A percentile compares a stretch with the other conserved stretches of the same genome.
phyloP scores from a whole-genome alignment of 2,888 invertebrate genomes.

The Heliconius ethilla region DNA sequence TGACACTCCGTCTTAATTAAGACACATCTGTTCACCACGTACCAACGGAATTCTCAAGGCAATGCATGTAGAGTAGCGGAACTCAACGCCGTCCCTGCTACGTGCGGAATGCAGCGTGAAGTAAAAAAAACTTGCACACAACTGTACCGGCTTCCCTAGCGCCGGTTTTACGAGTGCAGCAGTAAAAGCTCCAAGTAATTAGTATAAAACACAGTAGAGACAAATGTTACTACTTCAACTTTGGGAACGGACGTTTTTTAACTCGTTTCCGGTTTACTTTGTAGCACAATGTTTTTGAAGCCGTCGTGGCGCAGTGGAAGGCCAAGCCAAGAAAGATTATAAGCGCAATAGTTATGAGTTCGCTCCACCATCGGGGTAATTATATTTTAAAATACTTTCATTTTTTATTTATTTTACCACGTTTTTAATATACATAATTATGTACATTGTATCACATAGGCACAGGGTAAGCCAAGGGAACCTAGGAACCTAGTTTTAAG shows the following conservation, averaged over 20 bases:
- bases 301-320: neutral
- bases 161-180: neutral
- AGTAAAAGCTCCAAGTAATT: slow-evolving; percentile 10
- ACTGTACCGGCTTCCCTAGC: neutral
- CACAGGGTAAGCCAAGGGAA: neutral
- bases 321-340: no score
- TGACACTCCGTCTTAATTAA: no score
- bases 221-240: neutral
- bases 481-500: slow-evolving; percentile 1
- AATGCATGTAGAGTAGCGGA: no score
- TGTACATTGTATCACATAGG: neutral
- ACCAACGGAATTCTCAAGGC: no score
- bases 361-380: no score
- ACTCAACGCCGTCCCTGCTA: no score
- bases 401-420: neutral
- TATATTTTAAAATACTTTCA: no score
- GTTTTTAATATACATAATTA: neutral
- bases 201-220: slow-evolving; percentile 11
- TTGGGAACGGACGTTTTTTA: neutral
- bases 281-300: neutral
- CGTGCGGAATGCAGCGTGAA: no score
- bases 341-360: no score
- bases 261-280: slow-evolving; percentile 8
- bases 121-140: neutral
- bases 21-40: no score